Evolutionary conservation across 2,888 invertebrate species (phyloP).

Genomic region (Stenodema calcarata): DNA sequence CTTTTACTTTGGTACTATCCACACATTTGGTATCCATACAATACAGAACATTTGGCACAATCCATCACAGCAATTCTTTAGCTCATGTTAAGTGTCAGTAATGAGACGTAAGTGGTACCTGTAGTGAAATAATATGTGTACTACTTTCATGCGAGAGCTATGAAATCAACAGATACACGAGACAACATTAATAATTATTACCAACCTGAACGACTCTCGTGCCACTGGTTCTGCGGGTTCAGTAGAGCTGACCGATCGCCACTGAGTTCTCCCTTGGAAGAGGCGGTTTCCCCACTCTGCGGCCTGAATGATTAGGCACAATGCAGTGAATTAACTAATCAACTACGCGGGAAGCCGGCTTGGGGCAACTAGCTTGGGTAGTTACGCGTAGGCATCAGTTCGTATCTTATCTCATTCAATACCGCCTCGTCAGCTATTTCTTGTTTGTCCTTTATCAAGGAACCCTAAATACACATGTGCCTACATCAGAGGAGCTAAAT

Average conservation of each 20-base stretch:
- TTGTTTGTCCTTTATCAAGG: background rate
- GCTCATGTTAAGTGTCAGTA: no score
- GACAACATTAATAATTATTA: background rate
- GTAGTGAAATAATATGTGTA: no score
- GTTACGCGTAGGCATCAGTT: background rate
- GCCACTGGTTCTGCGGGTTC: background rate
- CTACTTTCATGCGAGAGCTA: background rate
- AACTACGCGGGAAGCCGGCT: background rate
- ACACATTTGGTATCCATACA: no score
- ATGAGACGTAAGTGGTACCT: no score
- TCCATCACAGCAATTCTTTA: no score
- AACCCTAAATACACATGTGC: no score
- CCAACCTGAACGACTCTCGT: background rate
- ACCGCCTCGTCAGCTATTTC: background rate
- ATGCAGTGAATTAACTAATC: background rate
- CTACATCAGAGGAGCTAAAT: no score
- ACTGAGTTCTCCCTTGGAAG: background rate
- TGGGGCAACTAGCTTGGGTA: background rate
- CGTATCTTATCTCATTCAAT: background rate
- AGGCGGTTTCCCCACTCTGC: background rate
- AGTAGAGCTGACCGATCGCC: background rate
- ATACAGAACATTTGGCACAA: no score
- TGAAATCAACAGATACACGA: no score
- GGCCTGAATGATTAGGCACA: conserved; percentile 14
- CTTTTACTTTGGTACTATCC: no score